Evolutionary conservation across 2,888 invertebrate genomes (phyloP), one percentile per base, ranked within the genome.

Genomic region (Ceramica pisi): DNA sequence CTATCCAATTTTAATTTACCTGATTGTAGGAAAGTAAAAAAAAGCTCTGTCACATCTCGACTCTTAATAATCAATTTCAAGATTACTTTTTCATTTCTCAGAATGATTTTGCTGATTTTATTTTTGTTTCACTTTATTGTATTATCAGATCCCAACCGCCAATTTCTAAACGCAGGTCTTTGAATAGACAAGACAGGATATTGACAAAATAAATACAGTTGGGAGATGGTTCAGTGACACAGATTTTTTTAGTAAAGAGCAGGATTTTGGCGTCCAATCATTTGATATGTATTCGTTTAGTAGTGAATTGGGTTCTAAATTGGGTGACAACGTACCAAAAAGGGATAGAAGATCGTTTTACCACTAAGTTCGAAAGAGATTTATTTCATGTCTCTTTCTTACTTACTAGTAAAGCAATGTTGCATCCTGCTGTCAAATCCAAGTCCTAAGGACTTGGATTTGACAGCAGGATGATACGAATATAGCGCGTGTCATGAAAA

Each of bases 81-180:
- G 14, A 26, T 14, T 38, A 14, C 44, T 2, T n/a, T 44, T 44
- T 44, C 23, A 21, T 61, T 35, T 62, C 26, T 8, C 44, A 6
- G n/a, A 35, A 53, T 71, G n/a, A 61, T 12, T 31, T 7, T 6
- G 41, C 50, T 16, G 35, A 23, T 60, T 61, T 44, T 70, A 51
- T 71, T 61, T n/a, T n/a, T 51, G 31, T 60, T 7, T 23, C 16
- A 23, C 31, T 23, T 23, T 60, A 23, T 67, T 55, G 14, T 1
- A 14, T 31, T 19, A 50, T 38, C 41, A 3, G 21, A 50, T n/a
- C 21, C 10, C 5, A 10, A 64, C 26, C 3, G 3, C 16, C 12
- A 16, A n/a, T 41, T 14, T 41, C 41, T 41, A 14, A 14, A 26
- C 10, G 14, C 10, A 10, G 10, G 6, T 6, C 14, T 16, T 19